Percentiles rank a stretch among this genome's conserved stretches.
Evolutionary conservation across 2,888 invertebrate genomes (phyloP).

Genomic region (Cancer borealis): DNA sequence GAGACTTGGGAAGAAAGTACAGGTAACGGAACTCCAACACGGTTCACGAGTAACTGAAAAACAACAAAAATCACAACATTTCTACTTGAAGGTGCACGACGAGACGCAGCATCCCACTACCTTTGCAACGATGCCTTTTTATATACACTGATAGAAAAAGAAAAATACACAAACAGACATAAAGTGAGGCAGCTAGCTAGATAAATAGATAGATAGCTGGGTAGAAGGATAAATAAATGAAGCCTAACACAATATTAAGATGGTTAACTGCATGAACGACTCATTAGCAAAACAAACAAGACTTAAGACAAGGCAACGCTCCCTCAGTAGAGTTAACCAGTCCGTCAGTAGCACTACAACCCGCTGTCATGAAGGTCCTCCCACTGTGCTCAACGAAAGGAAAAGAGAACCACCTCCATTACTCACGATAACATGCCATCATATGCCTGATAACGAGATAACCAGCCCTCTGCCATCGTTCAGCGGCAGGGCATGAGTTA

Average conservation of each 20-base stretch:
- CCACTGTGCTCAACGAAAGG: neutral
- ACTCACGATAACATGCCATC: conserved; percentile 16
- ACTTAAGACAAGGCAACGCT: neutral
- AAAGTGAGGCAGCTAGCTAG: neutral
- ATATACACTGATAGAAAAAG: neutral
- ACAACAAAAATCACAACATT: neutral
- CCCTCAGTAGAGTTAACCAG: neutral
- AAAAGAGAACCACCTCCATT: conserved; percentile 14
- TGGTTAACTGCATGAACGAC: neutral
- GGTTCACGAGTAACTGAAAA: neutral
- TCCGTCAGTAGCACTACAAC: neutral
- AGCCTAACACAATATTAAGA: neutral
- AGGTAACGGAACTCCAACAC: neutral
- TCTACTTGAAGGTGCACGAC: neutral
- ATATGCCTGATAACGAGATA: conserved; percentile 13
- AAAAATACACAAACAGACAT: neutral
- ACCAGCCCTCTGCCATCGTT: neutral
- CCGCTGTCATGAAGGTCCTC: neutral
- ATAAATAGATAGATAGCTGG: neutral
- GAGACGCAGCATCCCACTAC: neutral
- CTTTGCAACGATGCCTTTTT: no score
- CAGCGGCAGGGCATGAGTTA: neutral
- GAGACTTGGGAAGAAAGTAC: neutral
- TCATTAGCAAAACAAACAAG: neutral
- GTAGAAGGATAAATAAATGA: neutral